Evolutionary conservation across 2,113 vertebrate species (phyloP).

Genomic region (Thalassoma bifasciatum): DNA sequence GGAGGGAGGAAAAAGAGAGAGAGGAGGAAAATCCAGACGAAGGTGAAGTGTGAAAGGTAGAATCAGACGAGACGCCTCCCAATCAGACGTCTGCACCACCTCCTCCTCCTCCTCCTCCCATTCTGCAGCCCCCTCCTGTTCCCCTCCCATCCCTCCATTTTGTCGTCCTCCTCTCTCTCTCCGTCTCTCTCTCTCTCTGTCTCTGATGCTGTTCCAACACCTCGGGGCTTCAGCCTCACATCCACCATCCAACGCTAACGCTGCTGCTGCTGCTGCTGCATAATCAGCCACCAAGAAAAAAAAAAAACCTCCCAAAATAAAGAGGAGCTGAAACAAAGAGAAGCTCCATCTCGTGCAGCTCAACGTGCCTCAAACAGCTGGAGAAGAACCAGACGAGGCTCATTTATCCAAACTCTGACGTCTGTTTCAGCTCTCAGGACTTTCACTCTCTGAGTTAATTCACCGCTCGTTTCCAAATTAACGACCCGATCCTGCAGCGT

Average conservation of each 20-base stretch:
- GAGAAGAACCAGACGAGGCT: not conserved
- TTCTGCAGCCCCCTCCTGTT: constrained; percentile 7
- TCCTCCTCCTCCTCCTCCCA: constrained; percentile 18
- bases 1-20: not conserved
- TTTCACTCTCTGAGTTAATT: too few species aligned
- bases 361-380: constrained; percentile 7
- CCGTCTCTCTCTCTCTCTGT: constrained; percentile 52
- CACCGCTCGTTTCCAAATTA: too few species aligned
- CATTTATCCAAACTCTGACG: not conserved
- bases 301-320: constrained; percentile 23
- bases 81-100: constrained; percentile 60
- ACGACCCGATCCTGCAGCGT: too few species aligned
- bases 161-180: constrained; percentile 56
- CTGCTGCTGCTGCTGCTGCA: constrained; percentile 39
- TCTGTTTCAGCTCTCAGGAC: too few species aligned
- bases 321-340: constrained; percentile 33
- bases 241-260: constrained; percentile 32
- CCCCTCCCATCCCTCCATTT: constrained; percentile 64
- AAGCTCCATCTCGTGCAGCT: constrained; percentile 26
- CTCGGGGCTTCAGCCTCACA: constrained; percentile 65
- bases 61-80: constrained; percentile 24
- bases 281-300: constrained; percentile 27
- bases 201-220: constrained; percentile 69
- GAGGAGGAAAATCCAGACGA: constrained; percentile 12
- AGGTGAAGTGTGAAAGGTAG: not conserved